Percentiles rank a stretch among this genome's conserved stretches.
Conservation (phyloP, 2,888 invertebrate species). For the Eledone cirrhosa region DNA sequence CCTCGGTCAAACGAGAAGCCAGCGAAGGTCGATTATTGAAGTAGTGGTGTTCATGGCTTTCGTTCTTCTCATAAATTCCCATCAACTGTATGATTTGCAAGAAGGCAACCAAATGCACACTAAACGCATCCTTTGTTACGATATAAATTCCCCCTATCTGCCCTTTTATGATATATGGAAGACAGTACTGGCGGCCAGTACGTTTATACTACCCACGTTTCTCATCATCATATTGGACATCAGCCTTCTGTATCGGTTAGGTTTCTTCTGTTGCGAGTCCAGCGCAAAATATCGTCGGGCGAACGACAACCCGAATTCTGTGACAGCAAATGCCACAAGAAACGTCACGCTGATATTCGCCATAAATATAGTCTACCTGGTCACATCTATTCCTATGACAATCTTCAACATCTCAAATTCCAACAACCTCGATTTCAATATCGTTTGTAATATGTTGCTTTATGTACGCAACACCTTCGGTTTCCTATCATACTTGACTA, state of each 20-base stretch:
- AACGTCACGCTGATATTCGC: background rate
- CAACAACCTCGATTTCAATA: background rate
- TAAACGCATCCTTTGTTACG: background rate
- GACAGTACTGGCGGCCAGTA: background rate
- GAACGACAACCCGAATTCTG: background rate
- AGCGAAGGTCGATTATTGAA: background rate
- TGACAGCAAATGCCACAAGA: background rate
- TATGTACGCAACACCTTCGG: background rate
- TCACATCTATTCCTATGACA: background rate
- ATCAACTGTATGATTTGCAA: background rate
- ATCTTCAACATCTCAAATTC: background rate
- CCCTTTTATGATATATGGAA: background rate
- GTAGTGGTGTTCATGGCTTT: background rate
- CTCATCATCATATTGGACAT: background rate
- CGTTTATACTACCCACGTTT: background rate
- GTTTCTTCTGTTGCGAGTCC: background rate
- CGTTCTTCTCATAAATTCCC: background rate
- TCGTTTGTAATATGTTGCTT: background rate
- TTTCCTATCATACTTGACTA: background rate
- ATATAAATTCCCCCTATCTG: background rate
- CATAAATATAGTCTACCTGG: background rate
- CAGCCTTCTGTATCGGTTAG: background rate
- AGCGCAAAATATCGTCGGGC: background rate
- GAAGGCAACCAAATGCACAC: background rate
- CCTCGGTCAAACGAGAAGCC: constrained; percentile 12